phyloP scores from a whole-genome alignment of 2,888 invertebrate species.

The Drosophila peninsularis region DNA sequence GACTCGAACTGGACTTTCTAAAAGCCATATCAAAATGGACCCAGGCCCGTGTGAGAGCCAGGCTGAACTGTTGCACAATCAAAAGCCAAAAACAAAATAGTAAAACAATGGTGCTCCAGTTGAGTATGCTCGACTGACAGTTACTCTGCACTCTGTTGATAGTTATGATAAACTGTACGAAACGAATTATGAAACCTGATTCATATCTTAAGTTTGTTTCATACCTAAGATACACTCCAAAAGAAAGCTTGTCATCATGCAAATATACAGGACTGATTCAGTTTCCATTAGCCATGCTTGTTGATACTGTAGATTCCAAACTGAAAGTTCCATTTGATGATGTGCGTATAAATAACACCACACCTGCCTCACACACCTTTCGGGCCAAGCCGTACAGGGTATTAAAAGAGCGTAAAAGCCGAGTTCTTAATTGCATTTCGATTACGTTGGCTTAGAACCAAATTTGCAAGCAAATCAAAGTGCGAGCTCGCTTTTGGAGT shows the following conservation, averaged over 20 bases:
- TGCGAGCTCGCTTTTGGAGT: constrained; percentile 27
- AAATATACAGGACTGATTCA: not conserved
- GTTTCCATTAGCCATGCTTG: too few relatives aligned
- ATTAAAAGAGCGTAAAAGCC: constrained; percentile 3
- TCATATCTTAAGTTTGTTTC: not conserved
- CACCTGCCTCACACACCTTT: not conserved
- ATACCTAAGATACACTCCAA: not conserved
- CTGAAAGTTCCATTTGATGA: not conserved
- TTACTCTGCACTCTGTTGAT: not conserved
- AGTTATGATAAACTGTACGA: not conserved
- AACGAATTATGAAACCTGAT: not conserved
- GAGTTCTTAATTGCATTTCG: constrained; percentile 75
- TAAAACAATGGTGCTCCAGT: constrained; percentile 26
- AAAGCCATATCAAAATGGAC: constrained; percentile 65
- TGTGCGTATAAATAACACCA: not conserved
- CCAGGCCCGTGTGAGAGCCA: constrained; percentile 32
- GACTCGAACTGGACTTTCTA: constrained; percentile 62
- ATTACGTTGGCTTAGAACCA: constrained; percentile 60
- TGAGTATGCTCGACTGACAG: not conserved
- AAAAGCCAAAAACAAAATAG: constrained; percentile 23
- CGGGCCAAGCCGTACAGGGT: not conserved
- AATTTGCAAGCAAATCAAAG: constrained; percentile 71
- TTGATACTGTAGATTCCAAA: not conserved
- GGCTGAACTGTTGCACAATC: constrained; percentile 47
- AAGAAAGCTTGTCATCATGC: not conserved